Base-by-base conservation (phyloP, 2,113 vertebrate genomes). In the Corynorhinus townsendii region DNA sequence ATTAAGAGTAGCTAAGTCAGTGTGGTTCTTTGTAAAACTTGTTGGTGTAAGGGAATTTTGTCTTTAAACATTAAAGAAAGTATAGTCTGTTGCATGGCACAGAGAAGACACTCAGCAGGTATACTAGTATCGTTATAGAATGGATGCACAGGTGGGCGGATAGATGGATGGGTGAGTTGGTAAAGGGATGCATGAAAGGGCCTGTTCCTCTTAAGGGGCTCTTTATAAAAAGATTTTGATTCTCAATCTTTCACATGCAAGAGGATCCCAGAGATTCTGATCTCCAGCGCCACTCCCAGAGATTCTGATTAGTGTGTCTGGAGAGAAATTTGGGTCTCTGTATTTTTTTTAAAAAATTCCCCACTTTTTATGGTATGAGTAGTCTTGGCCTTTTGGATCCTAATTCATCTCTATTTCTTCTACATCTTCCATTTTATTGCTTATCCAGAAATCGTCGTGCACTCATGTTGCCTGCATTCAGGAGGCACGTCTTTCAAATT, bases 11-110 rank as follows among this genome's bases (percentile, higher is more conserved):
- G 7, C 52, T 81, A 52, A 45, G 7, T 92, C 11, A 5, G 0
- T 47, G 1, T 68, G 40, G 26, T 85, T 93, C n/a, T 92, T 59
- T 73, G 7, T 94, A 85, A 82, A 95, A 79, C 47, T 79, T 59
- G 40, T 45, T 75, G 69, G 12, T 30, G 0, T 66, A 24, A 69
- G 22, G 30, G 64, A 59, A 49, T 56, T 82, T 89, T 80, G 62
- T 54, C 40, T 92, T 88, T 88, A n/a, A 86, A 22, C 12, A 43
- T 62, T 8, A 22, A 66, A 76, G 73, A 45, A 87, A 40, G 8
- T 52, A 0, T 22, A 52, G 3, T 91, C 54, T 66, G 4, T 82
- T 24, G n/a, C 1, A 3, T 49, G 62, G 7, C 40, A 59, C 47
- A 76, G 10, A 66, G 62, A 86, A 56, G 54, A 68, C 11, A 24